Evolutionary conservation across 2,888 invertebrate genomes (phyloP).

Genomic region (Iphiclides podalirius): DNA sequence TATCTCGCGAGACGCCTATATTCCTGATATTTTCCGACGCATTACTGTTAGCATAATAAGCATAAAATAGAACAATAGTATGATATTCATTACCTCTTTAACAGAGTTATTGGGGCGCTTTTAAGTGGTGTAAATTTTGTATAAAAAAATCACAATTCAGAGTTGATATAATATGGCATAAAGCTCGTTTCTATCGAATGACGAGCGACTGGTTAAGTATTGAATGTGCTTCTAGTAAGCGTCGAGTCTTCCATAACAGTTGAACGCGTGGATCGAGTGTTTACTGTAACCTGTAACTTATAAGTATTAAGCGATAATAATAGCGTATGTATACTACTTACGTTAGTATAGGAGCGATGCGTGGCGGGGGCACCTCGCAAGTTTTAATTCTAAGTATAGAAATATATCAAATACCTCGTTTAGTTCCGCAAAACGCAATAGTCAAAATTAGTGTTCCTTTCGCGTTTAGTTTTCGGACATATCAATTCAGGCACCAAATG

Average conservation of each 20-base stretch:
- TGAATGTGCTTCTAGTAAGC: constrained; percentile 77
- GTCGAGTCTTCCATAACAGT: constrained; percentile 80
- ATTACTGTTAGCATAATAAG: constrained; percentile 47
- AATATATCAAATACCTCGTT: constrained; percentile 77
- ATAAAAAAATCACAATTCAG: constrained; percentile 70
- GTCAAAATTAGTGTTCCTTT: constrained; percentile 69
- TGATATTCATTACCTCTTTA: constrained; percentile 45
- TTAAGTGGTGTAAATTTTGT: constrained; percentile 77
- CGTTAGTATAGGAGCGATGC: constrained; percentile 63
- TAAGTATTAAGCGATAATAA: constrained; percentile 79
- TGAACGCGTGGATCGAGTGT: constrained; percentile 63
- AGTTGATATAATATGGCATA: constrained; percentile 69
- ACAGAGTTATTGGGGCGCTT: constrained; percentile 56
- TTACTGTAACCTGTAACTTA: constrained; percentile 70
- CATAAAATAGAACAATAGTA: constrained; percentile 47
- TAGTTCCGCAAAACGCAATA: constrained; percentile 68
- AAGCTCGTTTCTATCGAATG: constrained; percentile 48
- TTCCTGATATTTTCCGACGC: background rate
- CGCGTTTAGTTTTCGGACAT: constrained; percentile 75
- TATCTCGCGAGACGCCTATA: background rate
- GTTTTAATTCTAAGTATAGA: constrained; percentile 67
- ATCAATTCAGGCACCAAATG: constrained; percentile 78
- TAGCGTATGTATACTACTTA: constrained; percentile 68
- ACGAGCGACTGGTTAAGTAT: constrained; percentile 71
- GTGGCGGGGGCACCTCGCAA: constrained; percentile 58